Evolutionary conservation across 2,113 vertebrate genomes (phyloP), one percentile per base, ranked within the genome.

Genomic region (Pogonocichla stellata): DNA sequence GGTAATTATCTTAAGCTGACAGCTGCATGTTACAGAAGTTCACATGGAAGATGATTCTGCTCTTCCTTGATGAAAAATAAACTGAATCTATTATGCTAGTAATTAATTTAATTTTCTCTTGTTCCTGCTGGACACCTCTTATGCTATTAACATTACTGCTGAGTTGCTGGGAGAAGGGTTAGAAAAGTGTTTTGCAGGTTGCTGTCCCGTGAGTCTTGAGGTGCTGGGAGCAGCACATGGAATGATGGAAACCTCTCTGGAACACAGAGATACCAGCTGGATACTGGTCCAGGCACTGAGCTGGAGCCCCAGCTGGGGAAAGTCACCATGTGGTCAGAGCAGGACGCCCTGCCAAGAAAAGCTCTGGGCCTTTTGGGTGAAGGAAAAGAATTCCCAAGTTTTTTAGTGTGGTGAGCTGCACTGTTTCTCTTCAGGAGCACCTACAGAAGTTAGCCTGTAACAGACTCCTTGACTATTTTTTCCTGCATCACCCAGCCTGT

Each of bases 171-270:
- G 34, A 94, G 24, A 62, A 65, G 38, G 18, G 2, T 5, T 91
- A 60, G 56, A 22, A 54, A 50, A 23, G 19, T 33, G 18, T 47
- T 81, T 25, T 43, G 36, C 58, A 66, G 47, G 4, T 48, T 14
- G 29, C 17, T 42, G 1, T 25, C 10, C 73, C 9, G 5, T 2
- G 4, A 65, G 50, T 28, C 0, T 0, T 18, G 66, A 64, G 62
- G 31, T 38, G 42, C 69, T 70, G 34, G 8, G 50, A 50, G 33
- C n/a, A 53, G 77, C 18, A 20, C 0, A 1, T 26, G 51, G 31
- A 66, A 28, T 5, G 1, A 15, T 45, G 66, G 36, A 24, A 81
- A 29, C 23, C 38, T 8, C 42, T 26, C 33, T 43, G 64, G 20
- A 70, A 23, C 4, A 2, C 56, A 17, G 40, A 20, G 22, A 16